phyloP scores from a whole-genome alignment of 2,797 vertebrate genomes.

The Acestrorhynchus altus region DNA sequence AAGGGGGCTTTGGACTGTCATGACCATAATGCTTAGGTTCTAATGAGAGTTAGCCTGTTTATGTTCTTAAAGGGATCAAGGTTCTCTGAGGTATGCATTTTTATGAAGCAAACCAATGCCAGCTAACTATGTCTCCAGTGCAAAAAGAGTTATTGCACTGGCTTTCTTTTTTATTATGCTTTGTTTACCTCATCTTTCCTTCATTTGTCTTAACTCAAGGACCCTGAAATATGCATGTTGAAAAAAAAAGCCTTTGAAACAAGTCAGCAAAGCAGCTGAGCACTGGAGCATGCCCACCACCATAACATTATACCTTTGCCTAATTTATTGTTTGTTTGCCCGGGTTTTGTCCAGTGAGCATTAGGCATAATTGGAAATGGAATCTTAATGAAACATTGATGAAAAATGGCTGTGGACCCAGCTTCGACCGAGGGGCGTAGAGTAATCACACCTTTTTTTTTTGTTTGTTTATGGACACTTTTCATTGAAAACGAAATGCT shows the following conservation, averaged over 20 bases:
- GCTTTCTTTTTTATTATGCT: not conserved
- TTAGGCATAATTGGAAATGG: constrained; percentile 74
- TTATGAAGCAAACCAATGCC: not conserved
- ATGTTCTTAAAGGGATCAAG: not conserved
- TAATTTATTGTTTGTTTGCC: constrained; percentile 77
- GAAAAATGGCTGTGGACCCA: constrained; percentile 65
- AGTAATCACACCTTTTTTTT: constrained; percentile 50
- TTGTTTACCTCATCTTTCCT: constrained; percentile 5
- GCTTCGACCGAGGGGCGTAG: constrained; percentile 51
- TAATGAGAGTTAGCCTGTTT: constrained; percentile 2
- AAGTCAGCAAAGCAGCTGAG: constrained; percentile 16
- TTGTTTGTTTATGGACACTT: constrained; percentile 35
- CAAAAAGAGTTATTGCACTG: constrained; percentile 7
- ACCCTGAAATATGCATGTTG: constrained; percentile 24
- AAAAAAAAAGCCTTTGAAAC: constrained; percentile 28
- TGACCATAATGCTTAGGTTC: not conserved
- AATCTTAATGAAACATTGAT: constrained; percentile 77
- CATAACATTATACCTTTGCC: constrained; percentile 67
- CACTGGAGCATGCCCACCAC: constrained; percentile 64
- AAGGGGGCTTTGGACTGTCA: not conserved
- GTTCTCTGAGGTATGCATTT: not conserved
- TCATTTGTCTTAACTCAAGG: constrained; percentile 2
- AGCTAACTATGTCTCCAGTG: constrained; percentile 29
- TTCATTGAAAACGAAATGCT: constrained; percentile 21
- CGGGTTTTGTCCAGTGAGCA: constrained; percentile 66